Base-by-base conservation (phyloP, 2,888 invertebrate species). In the Danaus chrysippus region DNA sequence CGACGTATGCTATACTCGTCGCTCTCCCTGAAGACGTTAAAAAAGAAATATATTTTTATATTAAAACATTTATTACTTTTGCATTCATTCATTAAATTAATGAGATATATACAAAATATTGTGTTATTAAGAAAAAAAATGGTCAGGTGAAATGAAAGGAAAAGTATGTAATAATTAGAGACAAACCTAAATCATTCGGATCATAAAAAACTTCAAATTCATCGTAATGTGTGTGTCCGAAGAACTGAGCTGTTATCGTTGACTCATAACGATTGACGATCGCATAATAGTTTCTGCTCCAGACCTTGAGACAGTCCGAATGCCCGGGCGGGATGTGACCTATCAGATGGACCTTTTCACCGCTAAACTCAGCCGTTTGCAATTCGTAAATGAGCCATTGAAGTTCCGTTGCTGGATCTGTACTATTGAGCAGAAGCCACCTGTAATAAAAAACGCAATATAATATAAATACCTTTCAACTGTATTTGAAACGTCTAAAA, bases 281-380 rank as follows among this genome's bases (percentile, higher is more conserved):
- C 54, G 95, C 94, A 76, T 97, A 97, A 81, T 96, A 97, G 85
- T 99, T 99, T 69, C 97, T 93, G 6, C 98, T 98, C 98, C 98
- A 99, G 5, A 98, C 96, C 88, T 97, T 97, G 43, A 98, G 86
- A 76, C 98, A 98, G 81, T 98, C 98, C 0, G 96, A 94, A 77
- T 96, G 96, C 3, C 98, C 98, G 0, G 99, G 98, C 0, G 98
- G 98, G 73, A 99, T 98, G 80, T 99, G 99, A 0, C 98, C 98
- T 59, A 99, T 96, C n/a, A 99, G 95, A 77, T 99, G 98, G 11
- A 99, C 99, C 83, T 98, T 98, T 83, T 98, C 98, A 12, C 95
- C 96, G 70, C 95, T 96, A 80, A 97, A 95, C 84, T 99, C 99
- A 0, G 99, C 98, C 11, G 96, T 95, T 78, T 98, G 98, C 11